Evolutionary conservation across 2,888 invertebrate genomes (phyloP).

Genomic region (Heliconius erato): DNA sequence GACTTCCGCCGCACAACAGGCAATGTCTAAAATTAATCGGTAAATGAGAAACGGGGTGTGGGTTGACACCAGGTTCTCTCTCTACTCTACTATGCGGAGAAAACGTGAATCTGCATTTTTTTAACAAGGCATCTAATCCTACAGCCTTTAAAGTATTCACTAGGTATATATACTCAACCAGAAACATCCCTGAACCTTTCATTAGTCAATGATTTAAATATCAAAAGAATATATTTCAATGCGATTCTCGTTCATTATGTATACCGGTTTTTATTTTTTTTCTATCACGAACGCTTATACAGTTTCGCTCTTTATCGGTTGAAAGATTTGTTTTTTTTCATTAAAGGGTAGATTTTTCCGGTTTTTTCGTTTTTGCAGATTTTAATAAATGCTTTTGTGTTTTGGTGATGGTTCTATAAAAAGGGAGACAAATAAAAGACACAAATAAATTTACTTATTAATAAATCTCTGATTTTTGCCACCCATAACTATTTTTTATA

Average conservation of each 20-base stretch:
- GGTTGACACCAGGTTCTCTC: too few species aligned
- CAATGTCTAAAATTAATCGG: too few species aligned
- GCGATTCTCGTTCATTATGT: conserved; percentile 63
- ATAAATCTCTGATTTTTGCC: too few species aligned
- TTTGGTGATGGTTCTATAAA: too few species aligned
- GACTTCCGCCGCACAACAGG: too few species aligned
- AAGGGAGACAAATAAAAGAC: too few species aligned
- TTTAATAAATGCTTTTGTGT: background rate
- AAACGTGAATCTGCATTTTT: background rate
- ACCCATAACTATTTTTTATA: too few species aligned
- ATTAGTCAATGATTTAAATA: conserved; percentile 76
- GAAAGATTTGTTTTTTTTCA: conserved; percentile 41
- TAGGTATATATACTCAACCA: conserved; percentile 31
- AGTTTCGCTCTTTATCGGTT: conserved; percentile 46
- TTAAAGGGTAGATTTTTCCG: conserved; percentile 10
- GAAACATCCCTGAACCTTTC: conserved; percentile 66
- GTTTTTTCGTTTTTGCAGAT: conserved; percentile 11
- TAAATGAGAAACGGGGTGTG: too few species aligned
- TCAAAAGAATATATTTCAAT: conserved; percentile 77
- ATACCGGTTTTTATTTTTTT: conserved; percentile 57
- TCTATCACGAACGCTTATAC: conserved; percentile 50
- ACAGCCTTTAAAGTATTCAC: conserved; percentile 23
- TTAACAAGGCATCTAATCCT: background rate
- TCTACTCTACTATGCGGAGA: too few species aligned
- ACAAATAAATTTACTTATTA: too few species aligned